Evolutionary conservation across 2,888 invertebrate species (phyloP), one percentile per base, ranked within the genome.

Genomic region (Pachydiplax longipennis): DNA sequence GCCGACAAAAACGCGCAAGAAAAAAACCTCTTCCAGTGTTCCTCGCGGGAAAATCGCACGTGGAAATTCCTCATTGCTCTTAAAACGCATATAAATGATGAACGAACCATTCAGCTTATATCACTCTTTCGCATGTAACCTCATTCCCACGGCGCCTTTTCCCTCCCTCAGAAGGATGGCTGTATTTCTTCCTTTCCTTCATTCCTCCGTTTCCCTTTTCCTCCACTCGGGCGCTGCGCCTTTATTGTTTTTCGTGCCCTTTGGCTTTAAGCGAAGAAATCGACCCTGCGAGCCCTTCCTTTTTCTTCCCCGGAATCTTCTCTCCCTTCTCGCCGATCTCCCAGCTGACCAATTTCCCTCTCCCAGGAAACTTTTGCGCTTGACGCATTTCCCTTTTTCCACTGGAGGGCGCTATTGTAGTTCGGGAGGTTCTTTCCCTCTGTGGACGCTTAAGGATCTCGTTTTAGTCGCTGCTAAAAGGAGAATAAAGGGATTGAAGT

Each of bases 321-420:
- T 44, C 40, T 13, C 8, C 15, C 82, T 48, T 31, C 82, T 18
- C 31, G 37, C 61, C 61, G 25, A n/a, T 40, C 53, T 87, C 87
- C 87, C 87, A 87, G 87, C 87, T 87, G 87, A 65, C 87, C 87
- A 87, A 87, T 87, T 87, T 87, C 87, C 87, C 87, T 87, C 87
- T 87, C 87, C 65, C 61, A 61, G 87, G 87, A 37, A 87, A 87
- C 87, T 87, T 87, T 87, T 81, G 80, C 81, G 81, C 81, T 44
- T 37, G 83, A 48, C 87, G 58, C 83, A 40, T 37, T 87, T 53
- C 83, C 53, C n/a, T 25, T 18, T 15, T 25, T 53, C 18, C 53
- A 53, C 53, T 53, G 53, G 53, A 53, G 53, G 53, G 53, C 53
- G 53, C 53, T 53, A 53, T 53, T 53, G 53, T 53, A 53, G 53